Conservation (phyloP, 37 sponge, comb jelly and placozoan species). For the Dysidea cf. avara region DNA sequence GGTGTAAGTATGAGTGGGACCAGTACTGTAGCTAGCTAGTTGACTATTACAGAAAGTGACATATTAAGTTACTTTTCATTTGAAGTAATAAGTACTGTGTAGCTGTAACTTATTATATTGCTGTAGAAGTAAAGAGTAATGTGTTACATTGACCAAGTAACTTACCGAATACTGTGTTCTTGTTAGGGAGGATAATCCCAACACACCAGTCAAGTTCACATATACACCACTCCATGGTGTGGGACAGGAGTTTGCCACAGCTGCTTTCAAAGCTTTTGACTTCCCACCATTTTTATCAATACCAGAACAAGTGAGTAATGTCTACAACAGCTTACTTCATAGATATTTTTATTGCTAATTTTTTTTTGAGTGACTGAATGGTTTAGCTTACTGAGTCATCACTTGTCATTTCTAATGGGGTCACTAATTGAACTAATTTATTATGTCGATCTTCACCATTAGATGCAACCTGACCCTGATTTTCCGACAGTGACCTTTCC, state of each 20-base stretch:
- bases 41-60: no score
- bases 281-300: conserved; percentile 77
- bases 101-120: not conserved
- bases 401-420: no score
- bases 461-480: conserved; percentile 94
- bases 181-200: conserved; percentile 11
- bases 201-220: conserved; percentile 48
- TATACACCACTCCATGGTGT: conserved; percentile 99
- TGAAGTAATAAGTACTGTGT: not conserved
- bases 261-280: conserved; percentile 73
- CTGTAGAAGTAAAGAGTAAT: not conserved
- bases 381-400: no score
- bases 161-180: not conserved
- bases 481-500: conserved; percentile 96
- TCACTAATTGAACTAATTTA: not conserved
- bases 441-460: not conserved
- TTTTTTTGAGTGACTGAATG: no score
- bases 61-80: no score
- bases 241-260: conserved; percentile 67
- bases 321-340: no score
- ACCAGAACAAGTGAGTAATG: conserved; percentile 71
- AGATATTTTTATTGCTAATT: no score
- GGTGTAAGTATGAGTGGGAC: no score
- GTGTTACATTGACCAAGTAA: not conserved
- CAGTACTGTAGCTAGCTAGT: no score